Conservation (phyloP, 2,888 invertebrate genomes). For the Globia sparganii region DNA sequence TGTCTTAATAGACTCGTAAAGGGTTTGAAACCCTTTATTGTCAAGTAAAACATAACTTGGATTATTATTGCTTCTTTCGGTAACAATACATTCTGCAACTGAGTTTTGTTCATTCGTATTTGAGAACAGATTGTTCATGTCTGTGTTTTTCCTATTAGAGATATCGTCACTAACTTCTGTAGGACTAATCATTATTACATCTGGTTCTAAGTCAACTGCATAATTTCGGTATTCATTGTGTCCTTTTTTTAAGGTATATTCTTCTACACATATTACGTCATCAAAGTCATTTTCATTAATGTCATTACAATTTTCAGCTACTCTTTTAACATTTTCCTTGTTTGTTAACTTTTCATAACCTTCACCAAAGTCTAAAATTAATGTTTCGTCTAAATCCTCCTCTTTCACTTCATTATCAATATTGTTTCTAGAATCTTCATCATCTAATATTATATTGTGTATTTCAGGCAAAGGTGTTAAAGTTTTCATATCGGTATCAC, state of each 20-base stretch:
- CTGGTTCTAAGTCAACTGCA: not conserved
- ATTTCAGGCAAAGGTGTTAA: not conserved
- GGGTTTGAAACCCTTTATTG: not conserved
- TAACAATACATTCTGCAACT: not conserved
- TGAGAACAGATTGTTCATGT: not conserved
- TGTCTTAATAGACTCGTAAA: not conserved
- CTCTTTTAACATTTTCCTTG: not conserved
- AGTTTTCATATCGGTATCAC: not conserved
- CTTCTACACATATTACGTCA: slow-evolving; percentile 23
- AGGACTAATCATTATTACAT: slow-evolving; percentile 12
- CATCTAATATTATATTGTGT: not conserved
- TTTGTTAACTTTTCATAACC: not conserved
- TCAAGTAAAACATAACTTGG: slow-evolving; percentile 1
- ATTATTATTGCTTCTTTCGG: slow-evolving; percentile 9
- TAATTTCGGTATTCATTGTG: not conserved
- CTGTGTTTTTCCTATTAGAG: not conserved
- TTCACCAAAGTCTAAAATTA: slow-evolving; percentile 11
- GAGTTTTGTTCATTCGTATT: not conserved
- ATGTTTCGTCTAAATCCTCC: not conserved
- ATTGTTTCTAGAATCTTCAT: not conserved
- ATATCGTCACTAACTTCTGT: not conserved
- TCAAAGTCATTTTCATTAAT: not conserved
- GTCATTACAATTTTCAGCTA: not conserved
- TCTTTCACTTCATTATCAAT: not conserved
- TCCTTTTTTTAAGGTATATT: slow-evolving; percentile 10